These are phyloP conservation scores for Allenopithecus nigroviridis DNA, from an alignment of 2,797 vertebrate species.

Conservation along the genomic window DNA sequence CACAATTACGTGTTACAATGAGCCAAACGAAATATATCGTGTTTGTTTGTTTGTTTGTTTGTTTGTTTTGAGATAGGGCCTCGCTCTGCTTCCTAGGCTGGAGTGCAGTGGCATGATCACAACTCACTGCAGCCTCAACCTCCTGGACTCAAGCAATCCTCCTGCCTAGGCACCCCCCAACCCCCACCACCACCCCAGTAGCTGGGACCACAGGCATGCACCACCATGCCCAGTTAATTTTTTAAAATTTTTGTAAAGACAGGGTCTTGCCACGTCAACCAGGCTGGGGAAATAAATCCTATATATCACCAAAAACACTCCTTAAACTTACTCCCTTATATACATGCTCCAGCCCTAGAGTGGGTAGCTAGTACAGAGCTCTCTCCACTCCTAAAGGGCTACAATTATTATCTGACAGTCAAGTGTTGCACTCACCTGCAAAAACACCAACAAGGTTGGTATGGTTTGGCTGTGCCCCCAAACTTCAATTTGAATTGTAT, in stretches of 20 bases:
- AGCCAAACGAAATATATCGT: constrained; percentile 13
- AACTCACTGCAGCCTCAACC: no score
- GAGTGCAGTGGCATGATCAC: no score
- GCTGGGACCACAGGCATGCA: no score
- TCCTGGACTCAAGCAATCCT: no score
- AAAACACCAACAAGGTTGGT: neutral
- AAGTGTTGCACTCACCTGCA: neutral
- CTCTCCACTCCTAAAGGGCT: neutral
- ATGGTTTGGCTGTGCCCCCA: neutral
- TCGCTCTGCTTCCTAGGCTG: no score
- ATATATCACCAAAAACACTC: neutral
- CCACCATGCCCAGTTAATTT: no score
- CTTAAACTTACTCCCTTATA: neutral
- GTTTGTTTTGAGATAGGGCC: no score
- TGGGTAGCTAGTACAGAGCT: neutral
- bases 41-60: no score
- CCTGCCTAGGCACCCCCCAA: no score
- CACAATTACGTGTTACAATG: neutral
- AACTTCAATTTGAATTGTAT: neutral
- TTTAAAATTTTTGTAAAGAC: no score
- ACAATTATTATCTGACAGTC: neutral
- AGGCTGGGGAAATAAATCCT: neutral
- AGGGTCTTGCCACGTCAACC: no score
- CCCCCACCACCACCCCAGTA: no score
- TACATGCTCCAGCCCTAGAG: neutral